Evolutionary conservation across 2,888 invertebrate genomes (phyloP).

Genomic region (Ormia ochracea): DNA sequence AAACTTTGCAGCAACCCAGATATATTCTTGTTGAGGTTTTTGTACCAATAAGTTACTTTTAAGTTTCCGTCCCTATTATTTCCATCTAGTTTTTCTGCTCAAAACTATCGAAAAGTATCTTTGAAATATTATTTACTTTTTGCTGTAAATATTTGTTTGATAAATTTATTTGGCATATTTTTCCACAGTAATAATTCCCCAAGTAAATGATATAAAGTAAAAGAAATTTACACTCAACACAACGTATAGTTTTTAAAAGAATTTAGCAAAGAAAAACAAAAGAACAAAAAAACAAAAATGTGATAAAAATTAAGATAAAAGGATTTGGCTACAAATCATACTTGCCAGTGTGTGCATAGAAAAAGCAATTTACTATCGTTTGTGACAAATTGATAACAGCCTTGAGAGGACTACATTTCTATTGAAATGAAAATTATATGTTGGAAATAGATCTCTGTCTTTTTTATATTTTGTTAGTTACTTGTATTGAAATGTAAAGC

Average conservation of each 20-base stretch:
- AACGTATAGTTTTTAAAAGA: no score
- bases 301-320: constrained; percentile 1
- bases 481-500: no score
- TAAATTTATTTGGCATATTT: constrained; percentile 42
- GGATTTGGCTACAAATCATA: constrained; percentile 1
- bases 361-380: no score
- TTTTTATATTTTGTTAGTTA: no score
- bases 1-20: not conserved
- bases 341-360: not conserved
- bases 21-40: no score
- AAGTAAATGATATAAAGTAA: constrained; percentile 26
- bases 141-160: not conserved
- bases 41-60: not conserved
- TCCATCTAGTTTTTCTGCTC: not conserved
- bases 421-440: no score
- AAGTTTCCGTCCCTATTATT: not conserved
- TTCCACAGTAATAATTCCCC: constrained; percentile 19
- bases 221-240: not conserved
- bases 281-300: not conserved
- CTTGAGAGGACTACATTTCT: no score
- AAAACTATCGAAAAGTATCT: not conserved
- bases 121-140: constrained; percentile 37
- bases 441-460: no score
- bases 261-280: not conserved
- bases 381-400: no score